Evolutionary conservation across 2,888 invertebrate species (phyloP), one percentile per base, ranked within the genome.

Genomic region (Lydus trimaculatus): DNA sequence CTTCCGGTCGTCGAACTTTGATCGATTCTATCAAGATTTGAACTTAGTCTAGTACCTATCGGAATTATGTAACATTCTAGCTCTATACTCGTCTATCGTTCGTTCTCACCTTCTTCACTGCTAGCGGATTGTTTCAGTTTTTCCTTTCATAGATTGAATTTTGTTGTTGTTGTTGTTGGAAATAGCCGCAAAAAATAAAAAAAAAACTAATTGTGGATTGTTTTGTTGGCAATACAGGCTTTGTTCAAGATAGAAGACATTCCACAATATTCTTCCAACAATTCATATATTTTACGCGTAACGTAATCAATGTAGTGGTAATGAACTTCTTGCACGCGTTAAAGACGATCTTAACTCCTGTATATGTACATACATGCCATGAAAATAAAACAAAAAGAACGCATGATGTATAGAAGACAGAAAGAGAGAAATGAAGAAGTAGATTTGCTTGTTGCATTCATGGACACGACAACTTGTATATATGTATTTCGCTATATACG

Each of bases 241-340:
- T 20, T 52, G 48, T 52, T 52, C 48, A 52, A 25, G 56, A 64
- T 48, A n/a, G n/a, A 58, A 62, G 58, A 64, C 67, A 70, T 70
- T 67, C 67, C 65, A 68, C 65, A 23, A 25, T 61, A 56, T 61
- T 63, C 63, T 65, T 58, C 63, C 23, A 58, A 69, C 63, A 61
- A 71, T 71, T 69, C 68, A 66, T 65, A 31, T 52, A 58, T 71
- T 56, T 70, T 64, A 72, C 66, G 70, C 67, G 64, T 67, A 72
- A 73, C 72, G 73, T 76, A 78, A 78, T 75, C 75, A 77, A 73
- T 73, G 69, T 70, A 72, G 73, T 75, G 77, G 75, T 79, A 79
- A 77, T 77, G 78, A 78, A 79, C 78, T 75, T 78, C 64, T 68
- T 70, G 70, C 73, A 74, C 70, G 73, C 73, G 63, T 71, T 71